Evolutionary conservation across 2,113 vertebrate species (phyloP).

Genomic region (Pollachius pollachius): DNA sequence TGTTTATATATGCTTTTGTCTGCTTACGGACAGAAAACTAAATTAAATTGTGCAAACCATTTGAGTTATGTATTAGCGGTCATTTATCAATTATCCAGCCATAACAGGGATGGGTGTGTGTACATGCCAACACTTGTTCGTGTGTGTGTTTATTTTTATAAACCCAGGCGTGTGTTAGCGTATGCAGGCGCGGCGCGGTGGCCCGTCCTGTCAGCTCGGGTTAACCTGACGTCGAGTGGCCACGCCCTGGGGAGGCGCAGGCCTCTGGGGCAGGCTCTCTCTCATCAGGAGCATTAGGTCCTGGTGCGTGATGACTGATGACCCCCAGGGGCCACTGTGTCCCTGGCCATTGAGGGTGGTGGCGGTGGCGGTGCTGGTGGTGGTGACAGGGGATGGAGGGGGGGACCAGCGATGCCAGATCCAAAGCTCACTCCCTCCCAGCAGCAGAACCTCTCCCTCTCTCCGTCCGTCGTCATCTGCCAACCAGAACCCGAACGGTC

Average conservation of each 20-base stretch:
- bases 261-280: constrained; percentile 64
- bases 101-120: constrained; percentile 6
- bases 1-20: too few relatives aligned
- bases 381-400: constrained; percentile 33
- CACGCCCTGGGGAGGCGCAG: constrained; percentile 56
- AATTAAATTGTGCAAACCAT: too few relatives aligned
- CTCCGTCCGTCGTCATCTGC: constrained; percentile 63
- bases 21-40: too few relatives aligned
- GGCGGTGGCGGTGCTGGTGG: constrained; percentile 32
- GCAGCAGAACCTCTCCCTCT: constrained; percentile 46
- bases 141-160: constrained; percentile 24
- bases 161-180: constrained; percentile 23
- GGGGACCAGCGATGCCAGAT: constrained; percentile 44
- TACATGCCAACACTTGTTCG: constrained; percentile 1
- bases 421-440: constrained; percentile 65
- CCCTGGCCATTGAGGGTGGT: too few relatives aligned
- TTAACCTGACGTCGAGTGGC: constrained; percentile 70
- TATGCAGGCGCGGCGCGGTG: constrained; percentile 28
- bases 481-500: constrained; percentile 35
- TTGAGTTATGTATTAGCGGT: neutral
- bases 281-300: constrained; percentile 80
- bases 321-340: constrained; percentile 37
- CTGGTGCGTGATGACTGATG: constrained; percentile 71
- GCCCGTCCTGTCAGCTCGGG: constrained; percentile 69
- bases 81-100: neutral